Evolutionary conservation across 2,797 vertebrate genomes (phyloP).

Genomic region (Hipposideros larvatus): DNA sequence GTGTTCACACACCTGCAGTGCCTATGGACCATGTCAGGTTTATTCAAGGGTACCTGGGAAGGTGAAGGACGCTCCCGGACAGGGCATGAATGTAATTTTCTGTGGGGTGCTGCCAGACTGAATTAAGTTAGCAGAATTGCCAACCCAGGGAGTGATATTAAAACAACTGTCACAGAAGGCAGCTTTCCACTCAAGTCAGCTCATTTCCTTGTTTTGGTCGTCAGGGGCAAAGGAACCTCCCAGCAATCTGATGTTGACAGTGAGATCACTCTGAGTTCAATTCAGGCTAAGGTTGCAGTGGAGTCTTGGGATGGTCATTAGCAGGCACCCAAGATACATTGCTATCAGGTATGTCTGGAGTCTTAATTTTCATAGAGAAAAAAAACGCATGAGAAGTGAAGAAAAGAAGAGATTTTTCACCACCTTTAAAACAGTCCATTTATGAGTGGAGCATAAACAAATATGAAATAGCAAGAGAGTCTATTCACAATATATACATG

Average conservation of each 20-base stretch:
- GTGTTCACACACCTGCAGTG: not conserved
- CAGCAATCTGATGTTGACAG: not conserved
- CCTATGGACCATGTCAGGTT: not conserved
- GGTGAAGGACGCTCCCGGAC: not conserved
- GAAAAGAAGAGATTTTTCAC: not conserved
- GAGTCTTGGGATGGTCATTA: not conserved
- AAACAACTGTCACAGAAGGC: not conserved
- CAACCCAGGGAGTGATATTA: not conserved
- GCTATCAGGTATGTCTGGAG: not conserved
- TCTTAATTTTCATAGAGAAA: not conserved
- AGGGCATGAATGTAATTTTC: not conserved
- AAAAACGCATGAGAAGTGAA: not conserved
- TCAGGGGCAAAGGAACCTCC: not conserved
- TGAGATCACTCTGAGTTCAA: not conserved
- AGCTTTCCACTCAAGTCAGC: not conserved
- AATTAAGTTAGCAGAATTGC: not conserved
- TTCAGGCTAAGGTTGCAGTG: not conserved
- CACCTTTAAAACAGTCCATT: constrained; percentile 32
- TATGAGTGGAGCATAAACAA: not conserved
- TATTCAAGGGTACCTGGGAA: not conserved
- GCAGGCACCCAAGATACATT: not conserved
- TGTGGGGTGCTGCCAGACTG: not conserved
- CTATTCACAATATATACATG: not conserved
- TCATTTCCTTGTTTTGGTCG: not conserved
- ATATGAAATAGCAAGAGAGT: not conserved